Evolutionary conservation across 2,113 vertebrate species (phyloP).

Genomic region (Urocynchramus pylzowi): DNA sequence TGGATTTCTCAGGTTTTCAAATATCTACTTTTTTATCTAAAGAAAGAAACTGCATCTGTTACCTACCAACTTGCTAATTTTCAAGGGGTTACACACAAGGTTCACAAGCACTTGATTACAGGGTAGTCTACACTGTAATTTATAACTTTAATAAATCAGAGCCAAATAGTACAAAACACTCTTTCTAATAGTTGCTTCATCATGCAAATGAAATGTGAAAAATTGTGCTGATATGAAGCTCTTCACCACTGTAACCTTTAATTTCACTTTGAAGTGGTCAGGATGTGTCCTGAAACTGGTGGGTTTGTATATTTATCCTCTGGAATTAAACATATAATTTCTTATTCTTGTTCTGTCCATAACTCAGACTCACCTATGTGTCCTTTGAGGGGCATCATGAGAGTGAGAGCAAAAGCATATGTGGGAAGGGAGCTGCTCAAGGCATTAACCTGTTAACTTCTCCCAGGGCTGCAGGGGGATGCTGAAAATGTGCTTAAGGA

Average conservation of each 20-base stretch:
- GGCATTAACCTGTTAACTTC: neutral
- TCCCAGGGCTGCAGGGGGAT: neutral
- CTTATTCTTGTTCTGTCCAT: neutral
- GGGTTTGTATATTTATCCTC: neutral
- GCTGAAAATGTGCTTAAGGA: neutral
- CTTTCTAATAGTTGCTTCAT: neutral
- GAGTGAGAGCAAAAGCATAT: neutral
- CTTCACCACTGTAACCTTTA: neutral
- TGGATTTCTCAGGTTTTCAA: neutral
- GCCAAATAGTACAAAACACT: neutral
- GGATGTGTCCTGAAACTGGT: neutral
- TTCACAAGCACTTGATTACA: neutral
- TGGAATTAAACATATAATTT: neutral
- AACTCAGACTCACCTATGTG: neutral
- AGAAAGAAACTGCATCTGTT: neutral
- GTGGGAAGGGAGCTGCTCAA: neutral
- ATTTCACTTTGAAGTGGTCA: neutral
- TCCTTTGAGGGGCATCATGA: neutral
- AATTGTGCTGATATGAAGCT: neutral
- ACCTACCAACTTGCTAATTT: neutral
- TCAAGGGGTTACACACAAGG: neutral
- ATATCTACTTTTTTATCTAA: neutral
- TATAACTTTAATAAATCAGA: neutral
- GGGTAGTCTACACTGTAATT: neutral
- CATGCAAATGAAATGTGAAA: neutral